Base-by-base conservation (phyloP, 2,113 vertebrate genomes). In the Ameiurus melas region DNA sequence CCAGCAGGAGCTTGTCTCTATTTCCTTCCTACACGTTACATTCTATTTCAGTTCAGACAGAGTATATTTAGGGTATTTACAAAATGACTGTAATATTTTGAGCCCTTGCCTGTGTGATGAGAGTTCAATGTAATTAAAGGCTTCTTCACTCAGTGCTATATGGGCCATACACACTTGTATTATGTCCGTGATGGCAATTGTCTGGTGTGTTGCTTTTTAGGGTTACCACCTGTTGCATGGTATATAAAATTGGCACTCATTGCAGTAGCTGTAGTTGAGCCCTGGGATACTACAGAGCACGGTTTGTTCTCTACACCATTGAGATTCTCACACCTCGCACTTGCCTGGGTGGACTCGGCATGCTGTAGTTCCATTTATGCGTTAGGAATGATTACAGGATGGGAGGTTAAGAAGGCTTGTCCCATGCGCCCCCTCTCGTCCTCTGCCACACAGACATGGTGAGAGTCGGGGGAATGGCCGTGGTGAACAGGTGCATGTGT, bases 301-400 rank as follows among this genome's bases (percentile, higher is more conserved):
- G 8, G 16, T 0, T n/a, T 12, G 13, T 84, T 71, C 80, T 39
- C 36, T 79, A 60, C 57, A 55, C 47, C n/a, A 0, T 68, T 81
- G 57, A 43, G n/a, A 53, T 70, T 73, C 78, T 89, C 79, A 73
- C 85, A 55, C 57, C 30, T 80, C 66, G 64, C 79, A 66, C 87
- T 57, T 83, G 86, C 78, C 53, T 86, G 88, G 86, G 88, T 55
- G 39, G 85, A 88, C 88, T 78, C 70, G 47, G 51, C 64, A 36
- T 66, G 85, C 55, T 80, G 86, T 20, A 81, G 57, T 78, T 89
- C 90, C 66, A 83, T 88, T 87, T 77, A 88, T 43, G 64, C 84
- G 68, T 91, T 84, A 91, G 91, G 90, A 91, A 90, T 91, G 88
- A 92, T 86, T 89, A 80, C 68, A 83, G 81, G 88, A 92, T 88